These are phyloP conservation scores for Drosophila peninsularis DNA, from an alignment of 2,888 invertebrate species.

Conservation along the genomic window DNA sequence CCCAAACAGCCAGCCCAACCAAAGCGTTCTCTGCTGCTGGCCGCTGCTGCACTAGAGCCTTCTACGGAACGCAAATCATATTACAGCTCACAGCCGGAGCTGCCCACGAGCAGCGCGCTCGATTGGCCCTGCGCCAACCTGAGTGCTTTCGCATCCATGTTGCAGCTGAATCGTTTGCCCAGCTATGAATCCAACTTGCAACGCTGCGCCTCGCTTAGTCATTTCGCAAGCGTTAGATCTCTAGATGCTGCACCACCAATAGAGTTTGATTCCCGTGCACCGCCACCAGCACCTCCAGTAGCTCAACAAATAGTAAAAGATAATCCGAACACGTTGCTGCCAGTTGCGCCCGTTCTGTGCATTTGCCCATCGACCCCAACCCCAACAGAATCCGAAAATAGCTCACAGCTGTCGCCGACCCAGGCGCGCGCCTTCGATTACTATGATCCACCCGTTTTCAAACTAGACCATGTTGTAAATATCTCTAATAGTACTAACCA, in stretches of 20 bases:
- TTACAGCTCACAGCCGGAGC: slow-evolving; percentile 82
- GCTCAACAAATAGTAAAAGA: not conserved
- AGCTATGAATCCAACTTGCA: slow-evolving; percentile 49
- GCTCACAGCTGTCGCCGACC: slow-evolving; percentile 54
- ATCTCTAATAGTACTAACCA: slow-evolving; percentile 78
- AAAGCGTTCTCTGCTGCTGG: slow-evolving; percentile 31
- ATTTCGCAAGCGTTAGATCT: slow-evolving; percentile 41
- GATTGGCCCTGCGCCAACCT: slow-evolving; percentile 31
- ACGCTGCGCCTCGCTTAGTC: slow-evolving; percentile 50
- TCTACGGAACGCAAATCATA: slow-evolving; percentile 68
- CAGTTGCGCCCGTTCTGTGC: slow-evolving; percentile 73
- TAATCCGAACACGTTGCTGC: slow-evolving; percentile 49
- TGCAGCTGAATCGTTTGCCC: slow-evolving; percentile 59
- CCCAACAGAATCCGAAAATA: slow-evolving; percentile 79
- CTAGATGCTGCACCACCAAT: slow-evolving; percentile 21
- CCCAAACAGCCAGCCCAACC: slow-evolving; percentile 24
- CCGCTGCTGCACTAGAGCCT: slow-evolving; percentile 37
- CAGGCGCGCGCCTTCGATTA: slow-evolving; percentile 24
- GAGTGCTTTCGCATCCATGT: slow-evolving; percentile 57
- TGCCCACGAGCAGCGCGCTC: slow-evolving; percentile 50
- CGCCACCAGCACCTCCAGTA: slow-evolving; percentile 1
- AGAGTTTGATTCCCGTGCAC: slow-evolving; percentile 24
- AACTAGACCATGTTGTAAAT: slow-evolving; percentile 72
- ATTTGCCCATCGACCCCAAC: slow-evolving; percentile 83
- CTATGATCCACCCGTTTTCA: slow-evolving; percentile 48